Base-by-base conservation (phyloP, 2,113 vertebrate species). In the Pelobates fuscus region DNA sequence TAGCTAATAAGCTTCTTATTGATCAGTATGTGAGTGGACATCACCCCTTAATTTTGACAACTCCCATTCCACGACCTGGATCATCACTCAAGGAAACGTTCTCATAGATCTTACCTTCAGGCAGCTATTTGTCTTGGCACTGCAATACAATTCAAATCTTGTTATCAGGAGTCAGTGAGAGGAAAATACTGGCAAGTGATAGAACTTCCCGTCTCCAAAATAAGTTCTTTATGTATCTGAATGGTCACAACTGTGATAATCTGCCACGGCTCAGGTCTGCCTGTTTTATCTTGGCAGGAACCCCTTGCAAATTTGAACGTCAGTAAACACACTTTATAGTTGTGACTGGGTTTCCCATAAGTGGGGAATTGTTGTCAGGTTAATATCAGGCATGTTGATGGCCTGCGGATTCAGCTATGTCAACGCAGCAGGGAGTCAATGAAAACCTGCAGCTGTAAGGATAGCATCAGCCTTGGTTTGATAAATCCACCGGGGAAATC, bases 211-310 rank as follows among this genome's bases (percentile, higher is more conserved):
- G 81, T 44, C 79, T 79, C 0, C 1, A 43, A 37, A 66, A 71
- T 1, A 80, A 20, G 75, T 80, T 70, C 81, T 87, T 85, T 86
- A 81, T 87, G 80, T 72, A 78, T 20, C 81, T 86, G 80, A 83
- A 83, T 84, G 78, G 79, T 68, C 73, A 66, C 27, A 2, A 73
- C 83, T 86, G 83, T 82, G 84, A 84, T 86, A 86, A 82, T 58
- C 80, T 71, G 82, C 70, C 77, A 8, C 70, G 70, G 52, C 2
- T 77, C 78, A 79, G 81, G 81, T 80, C 79, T 79, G 81, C 81
- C 74, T 83, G 54, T 84, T 81, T 84, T 83, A 78, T 81, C 80
- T 84, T 88, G 88, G 87, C 87, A 78, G 78, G 78, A 82, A 79
- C 81, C 80, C 85, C 81, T 72, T 71, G 81, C 82, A 82, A 79